Conservation (phyloP, 2,113 vertebrate species). For the Paramormyrops kingsleyae region DNA sequence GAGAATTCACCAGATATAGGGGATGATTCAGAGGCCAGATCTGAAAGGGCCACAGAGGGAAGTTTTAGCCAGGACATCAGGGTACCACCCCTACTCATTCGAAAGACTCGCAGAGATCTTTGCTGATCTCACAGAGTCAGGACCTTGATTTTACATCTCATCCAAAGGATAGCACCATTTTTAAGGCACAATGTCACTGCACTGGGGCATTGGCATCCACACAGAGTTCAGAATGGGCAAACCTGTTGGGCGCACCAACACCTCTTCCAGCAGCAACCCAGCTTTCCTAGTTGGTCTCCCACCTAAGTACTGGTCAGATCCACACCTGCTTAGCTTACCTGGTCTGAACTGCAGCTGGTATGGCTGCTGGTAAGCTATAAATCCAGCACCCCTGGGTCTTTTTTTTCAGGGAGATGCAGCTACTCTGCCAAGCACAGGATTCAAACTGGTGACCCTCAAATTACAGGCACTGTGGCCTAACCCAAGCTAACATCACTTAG, state of each 20-base stretch:
- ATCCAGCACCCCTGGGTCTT: background rate
- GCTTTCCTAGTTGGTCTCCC: background rate
- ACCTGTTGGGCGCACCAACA: background rate
- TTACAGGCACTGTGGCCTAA: background rate
- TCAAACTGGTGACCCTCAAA: background rate
- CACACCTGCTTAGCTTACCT: background rate
- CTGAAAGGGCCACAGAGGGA: background rate
- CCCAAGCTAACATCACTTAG: background rate
- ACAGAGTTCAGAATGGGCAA: background rate
- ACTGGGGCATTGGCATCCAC: background rate
- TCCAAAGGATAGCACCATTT: background rate
- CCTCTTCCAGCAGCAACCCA: background rate
- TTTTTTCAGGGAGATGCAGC: background rate
- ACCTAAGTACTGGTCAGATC: background rate
- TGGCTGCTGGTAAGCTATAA: background rate
- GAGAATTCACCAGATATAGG: background rate
- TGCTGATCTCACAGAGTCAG: background rate
- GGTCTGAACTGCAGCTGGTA: background rate
- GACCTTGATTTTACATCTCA: background rate
- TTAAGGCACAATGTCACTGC: background rate
- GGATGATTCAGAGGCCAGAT: background rate
- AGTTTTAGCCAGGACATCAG: background rate
- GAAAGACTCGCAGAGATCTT: background rate
- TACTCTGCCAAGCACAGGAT: background rate
- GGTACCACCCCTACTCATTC: too few species aligned